phyloP scores from a whole-genome alignment of 2,888 invertebrate genomes.

The Acheta domesticus region DNA sequence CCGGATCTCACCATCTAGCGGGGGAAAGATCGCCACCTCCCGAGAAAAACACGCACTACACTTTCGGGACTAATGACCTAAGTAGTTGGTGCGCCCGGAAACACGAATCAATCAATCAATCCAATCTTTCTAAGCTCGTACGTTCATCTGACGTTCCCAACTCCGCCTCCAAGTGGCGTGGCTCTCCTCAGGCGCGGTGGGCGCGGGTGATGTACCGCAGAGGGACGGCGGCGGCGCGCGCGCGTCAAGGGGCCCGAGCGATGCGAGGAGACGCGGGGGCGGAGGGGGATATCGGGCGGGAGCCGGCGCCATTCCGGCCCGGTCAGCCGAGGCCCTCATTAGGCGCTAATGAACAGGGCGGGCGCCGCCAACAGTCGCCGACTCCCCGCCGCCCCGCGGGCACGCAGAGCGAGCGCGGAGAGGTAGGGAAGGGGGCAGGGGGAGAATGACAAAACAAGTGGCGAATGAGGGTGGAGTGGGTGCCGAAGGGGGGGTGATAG shows the following conservation, averaged over 20 bases:
- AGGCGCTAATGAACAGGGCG: not conserved
- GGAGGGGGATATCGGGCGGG: not conserved
- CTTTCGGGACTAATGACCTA: no score
- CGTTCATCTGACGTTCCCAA: no score
- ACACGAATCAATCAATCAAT: no score
- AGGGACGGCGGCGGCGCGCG: not conserved
- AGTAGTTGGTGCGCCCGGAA: no score
- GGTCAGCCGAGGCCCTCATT: not conserved
- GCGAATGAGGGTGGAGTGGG: not conserved
- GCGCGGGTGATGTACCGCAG: not conserved
- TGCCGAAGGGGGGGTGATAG: not conserved
- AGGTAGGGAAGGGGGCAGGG: no score
- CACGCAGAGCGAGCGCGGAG: no score
- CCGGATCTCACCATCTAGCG: no score
- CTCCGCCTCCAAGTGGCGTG: no score
- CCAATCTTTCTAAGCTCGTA: no score
- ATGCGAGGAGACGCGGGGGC: not conserved
- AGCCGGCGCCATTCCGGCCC: not conserved
- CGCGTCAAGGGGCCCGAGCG: not conserved
- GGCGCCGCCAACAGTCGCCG: not conserved
- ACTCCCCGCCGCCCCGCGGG: not conserved
- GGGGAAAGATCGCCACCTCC: no score
- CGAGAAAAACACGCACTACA: no score
- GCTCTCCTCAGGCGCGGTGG: no score
- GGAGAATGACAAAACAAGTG: not conserved